phyloP scores from a whole-genome alignment of 2,888 invertebrate species.

The Petrolisthes manimaculis region DNA sequence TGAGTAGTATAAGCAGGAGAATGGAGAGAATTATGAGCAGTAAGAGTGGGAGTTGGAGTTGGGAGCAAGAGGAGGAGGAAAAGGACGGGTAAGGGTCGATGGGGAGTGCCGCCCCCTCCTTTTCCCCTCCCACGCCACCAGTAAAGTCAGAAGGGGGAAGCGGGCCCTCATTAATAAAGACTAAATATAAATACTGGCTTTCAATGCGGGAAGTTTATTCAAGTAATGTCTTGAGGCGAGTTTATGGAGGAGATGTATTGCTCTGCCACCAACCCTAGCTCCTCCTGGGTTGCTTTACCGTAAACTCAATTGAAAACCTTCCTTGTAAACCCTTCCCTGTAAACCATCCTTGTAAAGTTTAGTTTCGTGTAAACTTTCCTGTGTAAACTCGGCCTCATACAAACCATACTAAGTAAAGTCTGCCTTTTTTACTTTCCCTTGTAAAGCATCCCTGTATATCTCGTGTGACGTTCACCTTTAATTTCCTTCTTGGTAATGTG shows the following conservation, averaged over 20 bases:
- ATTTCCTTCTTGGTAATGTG: no score
- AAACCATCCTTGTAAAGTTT: no score
- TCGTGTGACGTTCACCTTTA: no score
- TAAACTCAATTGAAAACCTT: no score
- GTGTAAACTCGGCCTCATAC: no score
- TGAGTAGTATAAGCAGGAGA: neutral
- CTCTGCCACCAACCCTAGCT: no score
- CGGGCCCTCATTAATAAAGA: conserved; percentile 27
- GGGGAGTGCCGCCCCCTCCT: neutral
- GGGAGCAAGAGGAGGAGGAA: neutral
- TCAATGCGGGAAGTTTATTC: conserved; percentile 36
- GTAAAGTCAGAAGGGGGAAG: conserved; percentile 3
- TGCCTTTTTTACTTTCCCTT: no score
- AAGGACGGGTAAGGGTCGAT: neutral
- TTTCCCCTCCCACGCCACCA: conserved; percentile 10
- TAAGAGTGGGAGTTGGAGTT: neutral
- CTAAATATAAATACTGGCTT: conserved; percentile 38
- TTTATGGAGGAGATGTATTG: conserved; percentile 21
- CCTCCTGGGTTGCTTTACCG: conserved; percentile 1
- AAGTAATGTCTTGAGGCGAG: conserved; percentile 6
- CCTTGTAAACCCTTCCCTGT: no score
- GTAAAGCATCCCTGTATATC: no score
- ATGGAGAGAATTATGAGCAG: neutral
- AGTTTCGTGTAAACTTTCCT: no score
- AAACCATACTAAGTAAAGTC: no score